Conservation (phyloP, 2,113 vertebrate genomes). For the Oryzias curvinotus region DNA sequence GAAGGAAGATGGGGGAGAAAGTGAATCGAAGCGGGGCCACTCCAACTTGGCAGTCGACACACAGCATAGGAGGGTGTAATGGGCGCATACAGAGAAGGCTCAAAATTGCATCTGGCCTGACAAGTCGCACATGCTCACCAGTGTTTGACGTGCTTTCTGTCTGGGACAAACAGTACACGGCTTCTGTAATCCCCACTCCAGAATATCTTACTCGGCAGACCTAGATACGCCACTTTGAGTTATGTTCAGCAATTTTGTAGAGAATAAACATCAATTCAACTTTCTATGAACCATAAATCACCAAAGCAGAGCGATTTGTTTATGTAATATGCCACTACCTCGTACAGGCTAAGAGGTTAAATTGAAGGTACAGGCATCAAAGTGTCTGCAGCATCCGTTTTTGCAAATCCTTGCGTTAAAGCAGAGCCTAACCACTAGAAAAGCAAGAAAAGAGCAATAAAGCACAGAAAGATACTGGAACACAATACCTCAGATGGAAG, state of each 20-base stretch:
- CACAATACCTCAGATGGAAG: constrained; percentile 11
- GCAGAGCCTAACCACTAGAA: constrained; percentile 33
- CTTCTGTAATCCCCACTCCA: constrained; percentile 53
- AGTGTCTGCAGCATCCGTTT: constrained; percentile 13
- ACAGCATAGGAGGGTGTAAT: constrained; percentile 1
- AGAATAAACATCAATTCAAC: constrained; percentile 63
- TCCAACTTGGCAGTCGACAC: constrained; percentile 39
- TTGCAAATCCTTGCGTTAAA: constrained; percentile 25
- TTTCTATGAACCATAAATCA: constrained; percentile 55
- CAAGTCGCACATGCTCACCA: constrained; percentile 44
- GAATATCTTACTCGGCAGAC: constrained; percentile 53
- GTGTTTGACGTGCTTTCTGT: constrained; percentile 41
- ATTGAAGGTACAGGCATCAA: constrained; percentile 30
- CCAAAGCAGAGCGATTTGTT: constrained; percentile 48
- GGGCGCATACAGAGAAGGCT: constrained; percentile 29
- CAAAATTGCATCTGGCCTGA: constrained; percentile 44
- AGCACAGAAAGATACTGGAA: constrained; percentile 6
- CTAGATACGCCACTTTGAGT: constrained; percentile 52
- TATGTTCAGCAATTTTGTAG: constrained; percentile 54
- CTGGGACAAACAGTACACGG: constrained; percentile 43
- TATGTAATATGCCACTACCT: constrained; percentile 28
- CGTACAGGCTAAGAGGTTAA: constrained; percentile 27
- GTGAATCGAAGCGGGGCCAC: constrained; percentile 54
- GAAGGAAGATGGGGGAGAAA: constrained; percentile 60
- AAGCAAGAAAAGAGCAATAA: neutral